Conservation (phyloP, 2,113 vertebrate species). For the Aptenodytes patagonicus region DNA sequence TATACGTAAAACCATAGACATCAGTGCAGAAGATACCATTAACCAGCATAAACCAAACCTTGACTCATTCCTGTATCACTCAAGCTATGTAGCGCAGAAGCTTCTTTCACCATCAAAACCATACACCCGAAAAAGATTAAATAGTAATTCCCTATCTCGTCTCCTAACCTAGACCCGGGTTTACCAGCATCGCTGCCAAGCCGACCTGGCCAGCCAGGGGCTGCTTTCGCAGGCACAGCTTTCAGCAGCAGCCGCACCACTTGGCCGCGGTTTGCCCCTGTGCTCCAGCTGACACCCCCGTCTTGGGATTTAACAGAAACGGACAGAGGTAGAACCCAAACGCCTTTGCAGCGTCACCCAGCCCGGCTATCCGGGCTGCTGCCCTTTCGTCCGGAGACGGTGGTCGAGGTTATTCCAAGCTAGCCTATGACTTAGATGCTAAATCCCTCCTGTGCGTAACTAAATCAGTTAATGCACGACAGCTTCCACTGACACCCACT, state of each 20-base stretch:
- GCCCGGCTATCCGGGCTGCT: too few relatives aligned
- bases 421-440: neutral
- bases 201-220: neutral
- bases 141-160: fast-evolving
- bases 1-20: fast-evolving
- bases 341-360: fast-evolving
- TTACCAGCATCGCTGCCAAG: neutral
- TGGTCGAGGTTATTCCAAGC: neutral
- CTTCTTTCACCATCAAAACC: neutral
- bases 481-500: neutral
- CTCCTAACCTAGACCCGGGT: neutral
- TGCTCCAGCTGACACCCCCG: neutral
- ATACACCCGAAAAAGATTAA: too few relatives aligned
- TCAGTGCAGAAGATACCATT: neutral
- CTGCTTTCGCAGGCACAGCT: neutral
- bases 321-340: fast-evolving
- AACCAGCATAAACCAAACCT: neutral
- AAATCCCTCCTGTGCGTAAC: neutral
- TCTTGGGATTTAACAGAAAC: neutral
- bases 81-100: neutral
- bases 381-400: neutral
- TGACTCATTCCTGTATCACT: neutral
- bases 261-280: neutral
- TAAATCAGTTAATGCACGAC: neutral
- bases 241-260: neutral